Evolutionary conservation across 2,888 invertebrate genomes (phyloP), one percentile per base, ranked within the genome.

Genomic region (Dioctria linearis): DNA sequence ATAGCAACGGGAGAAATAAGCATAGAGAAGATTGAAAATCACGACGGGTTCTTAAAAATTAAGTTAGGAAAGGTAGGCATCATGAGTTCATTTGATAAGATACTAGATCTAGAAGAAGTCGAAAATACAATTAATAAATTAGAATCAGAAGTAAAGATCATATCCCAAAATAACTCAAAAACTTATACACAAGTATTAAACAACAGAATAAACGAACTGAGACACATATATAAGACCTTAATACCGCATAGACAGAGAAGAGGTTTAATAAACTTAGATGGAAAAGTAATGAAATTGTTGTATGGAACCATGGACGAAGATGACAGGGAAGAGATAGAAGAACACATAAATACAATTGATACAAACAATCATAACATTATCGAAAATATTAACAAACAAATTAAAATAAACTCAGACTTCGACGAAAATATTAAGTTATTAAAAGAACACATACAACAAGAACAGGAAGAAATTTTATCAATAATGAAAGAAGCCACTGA

Each of bases 251-350:
- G 69, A 39, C 11, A 59, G 11, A 79, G 46, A 13, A 80, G 73
- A 42, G 65, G 42, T 11, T 49, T 73, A 37, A 61, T 80, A 8
- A 73, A 80, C 39, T n/a, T 73, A 49, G 80, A 73, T 3, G 73
- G 49, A 13, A 79, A 69, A 43, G 43, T 79, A 13, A 80, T 80
- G 80, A 80, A 73, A 40, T 80, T 63, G 73, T 63, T 80, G 43
- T 80, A 71, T 42, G 73, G 73, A 40, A 61, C 61, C 5, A 71
- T 71, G 51, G 49, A 61, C 46, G 59, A 57, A 25, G 49, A 71
- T 39, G 78, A 66, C 25, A 78, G 66, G 43, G 42, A 57, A n/a
- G 54, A 63, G 51, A 80, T 75, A 51, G 54, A 79, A 43, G 66
- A 79, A 9, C 79, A 81, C 25, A 39, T 81, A 8, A 49, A 67